Conservation (phyloP, 2,113 vertebrate species). For the Vulpes vulpes region DNA sequence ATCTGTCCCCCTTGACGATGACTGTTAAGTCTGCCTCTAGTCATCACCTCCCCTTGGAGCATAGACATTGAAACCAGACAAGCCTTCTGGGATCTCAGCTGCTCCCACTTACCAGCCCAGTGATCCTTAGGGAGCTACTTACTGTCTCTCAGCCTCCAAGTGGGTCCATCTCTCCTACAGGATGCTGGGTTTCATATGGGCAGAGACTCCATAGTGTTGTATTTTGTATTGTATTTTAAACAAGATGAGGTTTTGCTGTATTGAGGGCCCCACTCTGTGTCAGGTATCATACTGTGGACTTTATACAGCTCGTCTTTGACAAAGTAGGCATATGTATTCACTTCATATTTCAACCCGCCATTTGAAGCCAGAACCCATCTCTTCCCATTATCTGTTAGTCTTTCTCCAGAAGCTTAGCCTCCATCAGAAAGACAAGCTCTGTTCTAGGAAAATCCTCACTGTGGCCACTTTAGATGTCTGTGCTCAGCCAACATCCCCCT, state of each 20-base stretch:
- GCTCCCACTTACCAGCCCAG: accelerated
- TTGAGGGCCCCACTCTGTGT: neutral
- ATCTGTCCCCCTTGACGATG: neutral
- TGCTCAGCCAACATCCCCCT: neutral
- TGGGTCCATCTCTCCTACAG: neutral
- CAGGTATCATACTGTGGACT: neutral
- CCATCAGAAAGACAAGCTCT: neutral
- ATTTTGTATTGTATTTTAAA: neutral
- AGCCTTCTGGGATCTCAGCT: neutral
- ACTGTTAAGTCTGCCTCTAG: neutral
- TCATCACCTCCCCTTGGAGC: neutral
- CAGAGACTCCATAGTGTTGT: neutral
- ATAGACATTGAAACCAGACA: neutral
- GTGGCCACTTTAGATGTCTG: no score
- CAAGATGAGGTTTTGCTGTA: neutral
- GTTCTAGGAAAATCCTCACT: neutral
- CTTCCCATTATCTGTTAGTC: neutral
- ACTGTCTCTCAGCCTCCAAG: neutral
- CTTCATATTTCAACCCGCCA: neutral
- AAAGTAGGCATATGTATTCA: neutral
- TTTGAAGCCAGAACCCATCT: neutral
- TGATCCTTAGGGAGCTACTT: neutral
- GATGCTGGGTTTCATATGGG: neutral
- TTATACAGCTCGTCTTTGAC: neutral
- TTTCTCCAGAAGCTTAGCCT: neutral